These are phyloP conservation scores for Luperina nickerlii DNA, from an alignment of 2,888 invertebrate species.

Conservation along the genomic window DNA sequence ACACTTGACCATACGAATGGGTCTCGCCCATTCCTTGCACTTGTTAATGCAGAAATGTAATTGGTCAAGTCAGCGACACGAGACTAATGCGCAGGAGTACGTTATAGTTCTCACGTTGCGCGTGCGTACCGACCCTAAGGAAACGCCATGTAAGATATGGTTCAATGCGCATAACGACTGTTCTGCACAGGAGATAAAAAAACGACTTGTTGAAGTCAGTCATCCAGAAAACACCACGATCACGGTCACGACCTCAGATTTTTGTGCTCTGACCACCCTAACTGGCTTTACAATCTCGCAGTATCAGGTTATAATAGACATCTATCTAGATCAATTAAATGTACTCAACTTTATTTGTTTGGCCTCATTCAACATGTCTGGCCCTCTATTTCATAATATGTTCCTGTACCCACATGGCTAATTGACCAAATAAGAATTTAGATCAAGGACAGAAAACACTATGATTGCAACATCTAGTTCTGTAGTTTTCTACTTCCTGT, in stretches of 20 bases:
- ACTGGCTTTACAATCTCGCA: slow-evolving; percentile 26
- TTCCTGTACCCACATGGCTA: slow-evolving; percentile 28
- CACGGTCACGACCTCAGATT: slow-evolving; percentile 17
- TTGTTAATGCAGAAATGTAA: slow-evolving; percentile 82
- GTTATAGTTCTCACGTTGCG: slow-evolving; percentile 84
- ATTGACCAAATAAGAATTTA: slow-evolving; percentile 54
- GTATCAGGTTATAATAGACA: slow-evolving; percentile 16
- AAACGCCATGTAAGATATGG: slow-evolving; percentile 83
- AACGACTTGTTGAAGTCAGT: slow-evolving; percentile 50
- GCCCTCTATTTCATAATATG: slow-evolving; percentile 35
- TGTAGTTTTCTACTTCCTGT: slow-evolving; percentile 35
- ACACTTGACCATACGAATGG: slow-evolving; percentile 65
- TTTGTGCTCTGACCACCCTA: slow-evolving; percentile 23
- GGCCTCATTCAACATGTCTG: slow-evolving; percentile 40
- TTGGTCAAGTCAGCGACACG: slow-evolving; percentile 79
- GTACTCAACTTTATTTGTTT: slow-evolving; percentile 9
- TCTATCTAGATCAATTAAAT: slow-evolving; percentile 24
- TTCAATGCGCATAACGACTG: slow-evolving; percentile 84
- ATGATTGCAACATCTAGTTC: slow-evolving; percentile 10
- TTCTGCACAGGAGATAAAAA: slow-evolving; percentile 76
- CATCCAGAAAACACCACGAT: slow-evolving; percentile 44
- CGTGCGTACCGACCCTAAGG: slow-evolving; percentile 78
- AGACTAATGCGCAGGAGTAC: slow-evolving; percentile 80
- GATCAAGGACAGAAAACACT: slow-evolving; percentile 65
- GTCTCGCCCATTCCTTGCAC: slow-evolving; percentile 76